Conservation (phyloP, 2,113 vertebrate species). For the Trochalopteron elliotii region DNA sequence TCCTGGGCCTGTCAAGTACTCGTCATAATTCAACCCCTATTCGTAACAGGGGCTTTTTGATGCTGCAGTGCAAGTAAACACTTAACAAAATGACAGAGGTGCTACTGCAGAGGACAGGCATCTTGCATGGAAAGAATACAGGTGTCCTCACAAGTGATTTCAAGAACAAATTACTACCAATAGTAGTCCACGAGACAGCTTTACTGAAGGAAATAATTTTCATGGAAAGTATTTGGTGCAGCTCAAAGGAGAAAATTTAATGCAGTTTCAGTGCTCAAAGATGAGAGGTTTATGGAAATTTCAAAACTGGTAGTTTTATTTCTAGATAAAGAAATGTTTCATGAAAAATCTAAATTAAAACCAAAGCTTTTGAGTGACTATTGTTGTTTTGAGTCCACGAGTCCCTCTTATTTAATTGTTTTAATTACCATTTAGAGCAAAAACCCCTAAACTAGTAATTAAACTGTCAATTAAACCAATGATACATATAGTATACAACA, state of each 20-base stretch:
- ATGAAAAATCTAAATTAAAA: background rate
- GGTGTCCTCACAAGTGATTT: background rate
- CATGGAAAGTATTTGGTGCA: background rate
- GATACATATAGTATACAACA: background rate
- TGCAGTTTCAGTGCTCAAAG: background rate
- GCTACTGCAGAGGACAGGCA: background rate
- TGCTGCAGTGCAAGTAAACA: background rate
- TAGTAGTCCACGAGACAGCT: background rate
- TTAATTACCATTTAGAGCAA: background rate
- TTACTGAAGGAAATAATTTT: conserved; percentile 1
- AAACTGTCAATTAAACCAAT: background rate
- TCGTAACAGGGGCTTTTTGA: background rate
- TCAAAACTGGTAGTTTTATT: background rate
- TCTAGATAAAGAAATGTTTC: background rate
- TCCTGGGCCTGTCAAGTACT: background rate
- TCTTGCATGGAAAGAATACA: background rate
- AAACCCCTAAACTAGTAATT: background rate
- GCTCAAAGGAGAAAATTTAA: background rate
- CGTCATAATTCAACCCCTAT: background rate
- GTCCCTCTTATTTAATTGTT: background rate
- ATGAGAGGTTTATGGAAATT: background rate
- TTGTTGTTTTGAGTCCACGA: background rate
- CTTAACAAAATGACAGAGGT: background rate
- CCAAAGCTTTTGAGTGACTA: background rate
- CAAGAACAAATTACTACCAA: background rate